Evolutionary conservation across 2,113 vertebrate species (phyloP).

Genomic region (Tauraco erythrolophus): DNA sequence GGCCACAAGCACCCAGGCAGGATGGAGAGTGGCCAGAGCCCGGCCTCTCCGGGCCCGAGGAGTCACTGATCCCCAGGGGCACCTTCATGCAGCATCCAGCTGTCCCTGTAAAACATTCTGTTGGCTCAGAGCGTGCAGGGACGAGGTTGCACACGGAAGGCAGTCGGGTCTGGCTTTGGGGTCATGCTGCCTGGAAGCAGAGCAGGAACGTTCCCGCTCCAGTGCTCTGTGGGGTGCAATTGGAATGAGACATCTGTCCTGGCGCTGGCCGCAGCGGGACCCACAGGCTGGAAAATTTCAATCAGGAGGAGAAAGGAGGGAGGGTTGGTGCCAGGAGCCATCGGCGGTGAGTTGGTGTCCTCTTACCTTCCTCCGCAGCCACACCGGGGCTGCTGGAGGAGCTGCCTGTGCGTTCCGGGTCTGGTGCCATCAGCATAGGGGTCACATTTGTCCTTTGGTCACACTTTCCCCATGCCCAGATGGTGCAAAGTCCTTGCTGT

Average conservation of each 20-base stretch:
- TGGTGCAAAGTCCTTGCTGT: constrained; percentile 5
- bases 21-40: background rate
- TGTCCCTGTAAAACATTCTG: background rate
- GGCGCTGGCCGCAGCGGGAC: fast-evolving
- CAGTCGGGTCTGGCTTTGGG: background rate
- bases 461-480: background rate
- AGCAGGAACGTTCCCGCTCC: background rate
- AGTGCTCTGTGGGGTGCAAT: background rate
- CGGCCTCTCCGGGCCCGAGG: fast-evolving
- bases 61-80: background rate
- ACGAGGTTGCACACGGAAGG: background rate
- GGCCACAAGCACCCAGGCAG: background rate
- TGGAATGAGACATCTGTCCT: background rate
- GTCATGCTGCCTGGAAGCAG: background rate
- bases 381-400: fast-evolving
- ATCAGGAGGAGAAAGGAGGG: background rate
- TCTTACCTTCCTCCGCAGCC: background rate
- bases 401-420: fast-evolving
- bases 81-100: background rate
- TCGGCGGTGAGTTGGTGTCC: background rate
- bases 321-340: background rate
- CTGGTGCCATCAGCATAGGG: background rate
- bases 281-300: background rate
- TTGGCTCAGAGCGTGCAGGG: background rate
- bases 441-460: constrained; percentile 16